phyloP scores from a whole-genome alignment of 2,113 vertebrate genomes.

The Meles meles region DNA sequence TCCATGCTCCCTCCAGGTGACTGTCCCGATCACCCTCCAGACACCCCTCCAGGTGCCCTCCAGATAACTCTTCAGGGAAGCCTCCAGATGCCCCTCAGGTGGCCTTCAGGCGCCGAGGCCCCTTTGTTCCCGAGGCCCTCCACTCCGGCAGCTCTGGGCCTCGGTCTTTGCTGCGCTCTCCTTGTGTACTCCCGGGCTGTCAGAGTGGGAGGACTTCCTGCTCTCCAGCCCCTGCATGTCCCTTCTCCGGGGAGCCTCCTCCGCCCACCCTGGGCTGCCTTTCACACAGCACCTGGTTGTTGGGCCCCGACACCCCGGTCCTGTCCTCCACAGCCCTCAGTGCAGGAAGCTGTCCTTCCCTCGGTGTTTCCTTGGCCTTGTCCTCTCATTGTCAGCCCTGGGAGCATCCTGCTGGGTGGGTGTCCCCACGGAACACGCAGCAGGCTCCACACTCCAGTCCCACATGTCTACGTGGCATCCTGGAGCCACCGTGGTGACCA shows the following conservation, averaged over 20 bases:
- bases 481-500: not conserved
- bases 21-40: too few relatives aligned
- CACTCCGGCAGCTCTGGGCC: not conserved
- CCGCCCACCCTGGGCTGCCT: not conserved
- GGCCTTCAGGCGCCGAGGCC: not conserved
- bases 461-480: not conserved
- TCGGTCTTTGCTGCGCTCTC: not conserved
- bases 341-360: not conserved
- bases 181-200: not conserved
- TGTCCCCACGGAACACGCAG: accelerated
- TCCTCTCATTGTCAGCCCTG: not conserved
- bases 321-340: not conserved
- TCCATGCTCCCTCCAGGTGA: too few relatives aligned
- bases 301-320: not conserved
- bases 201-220: too few relatives aligned
- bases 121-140: not conserved
- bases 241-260: not conserved
- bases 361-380: not conserved
- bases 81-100: too few relatives aligned
- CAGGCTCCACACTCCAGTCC: not conserved
- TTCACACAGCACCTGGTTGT: not conserved
- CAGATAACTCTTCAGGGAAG: not conserved
- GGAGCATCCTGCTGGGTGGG: too few relatives aligned
- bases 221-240: not conserved
- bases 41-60: not conserved